Percentiles rank a stretch among this genome's conserved stretches.
phyloP scores from a whole-genome alignment of 2,797 vertebrate genomes.

The Eurystomus glaucurus region DNA sequence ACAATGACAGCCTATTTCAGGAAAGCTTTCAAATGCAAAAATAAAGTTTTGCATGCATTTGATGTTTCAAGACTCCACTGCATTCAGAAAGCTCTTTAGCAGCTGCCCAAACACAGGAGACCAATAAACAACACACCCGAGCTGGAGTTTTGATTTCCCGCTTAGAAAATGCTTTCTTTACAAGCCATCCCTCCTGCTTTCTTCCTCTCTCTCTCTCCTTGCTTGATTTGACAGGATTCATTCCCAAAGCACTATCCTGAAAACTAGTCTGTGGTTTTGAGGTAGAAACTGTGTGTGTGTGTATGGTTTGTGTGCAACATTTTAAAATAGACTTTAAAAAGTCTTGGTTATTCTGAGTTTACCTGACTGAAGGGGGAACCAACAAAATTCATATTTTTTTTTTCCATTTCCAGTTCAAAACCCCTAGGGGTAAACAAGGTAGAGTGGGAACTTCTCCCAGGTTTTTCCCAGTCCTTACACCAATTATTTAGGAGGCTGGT shows the following conservation, averaged over 20 bases:
- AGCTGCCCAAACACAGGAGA: neutral
- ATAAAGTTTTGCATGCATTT: accelerated
- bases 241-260: neutral
- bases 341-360: neutral
- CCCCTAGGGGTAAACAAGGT: neutral
- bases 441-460: neutral
- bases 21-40: neutral
- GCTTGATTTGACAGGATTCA: neutral
- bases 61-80: neutral
- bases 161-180: neutral
- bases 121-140: too few relatives aligned
- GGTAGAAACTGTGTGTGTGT: neutral
- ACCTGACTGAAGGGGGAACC: neutral
- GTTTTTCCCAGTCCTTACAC: neutral
- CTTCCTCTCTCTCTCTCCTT: neutral
- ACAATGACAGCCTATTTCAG: neutral
- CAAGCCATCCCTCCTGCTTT: neutral
- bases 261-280: neutral
- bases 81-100: neutral
- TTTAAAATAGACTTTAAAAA: neutral
- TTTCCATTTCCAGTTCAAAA: neutral
- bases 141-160: neutral
- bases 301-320: neutral
- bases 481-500: neutral
- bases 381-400: neutral